These are phyloP conservation scores for Todiramphus saurophagus DNA, from an alignment of 2,113 vertebrate genomes.

Conservation along the genomic window DNA sequence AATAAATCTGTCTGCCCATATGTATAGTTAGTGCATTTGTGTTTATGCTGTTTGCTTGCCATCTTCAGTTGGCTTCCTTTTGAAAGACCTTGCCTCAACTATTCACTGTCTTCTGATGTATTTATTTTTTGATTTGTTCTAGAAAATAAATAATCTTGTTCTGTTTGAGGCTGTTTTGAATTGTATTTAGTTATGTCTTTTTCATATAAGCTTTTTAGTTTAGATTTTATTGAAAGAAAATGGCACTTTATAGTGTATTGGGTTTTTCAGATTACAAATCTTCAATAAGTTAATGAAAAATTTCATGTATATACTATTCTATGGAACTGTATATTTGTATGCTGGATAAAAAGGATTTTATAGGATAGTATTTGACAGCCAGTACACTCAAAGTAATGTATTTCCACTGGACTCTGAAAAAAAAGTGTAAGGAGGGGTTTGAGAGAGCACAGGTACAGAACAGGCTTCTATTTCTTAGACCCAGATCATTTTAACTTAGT, in stretches of 20 bases:
- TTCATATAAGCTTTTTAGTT: not conserved
- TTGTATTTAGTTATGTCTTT: not conserved
- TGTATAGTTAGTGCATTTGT: accelerated
- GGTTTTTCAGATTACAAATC: not conserved
- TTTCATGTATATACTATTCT: not conserved
- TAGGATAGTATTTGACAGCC: not conserved
- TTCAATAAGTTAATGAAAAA: not conserved
- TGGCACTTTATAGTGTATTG: not conserved
- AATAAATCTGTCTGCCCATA: not conserved
- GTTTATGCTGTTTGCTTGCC: not conserved
- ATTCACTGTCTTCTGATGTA: not conserved
- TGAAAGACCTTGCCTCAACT: not conserved
- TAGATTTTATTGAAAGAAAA: not conserved
- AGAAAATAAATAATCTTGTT: not conserved
- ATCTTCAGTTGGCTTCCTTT: not conserved
- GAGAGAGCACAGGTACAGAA: not conserved
- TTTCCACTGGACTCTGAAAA: not conserved
- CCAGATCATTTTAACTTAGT: not conserved
- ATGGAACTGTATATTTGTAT: not conserved
- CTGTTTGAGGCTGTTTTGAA: not conserved
- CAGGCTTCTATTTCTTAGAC: not conserved
- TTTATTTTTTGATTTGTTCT: not conserved
- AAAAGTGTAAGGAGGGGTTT: not conserved
- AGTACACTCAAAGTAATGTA: accelerated
- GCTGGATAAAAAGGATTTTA: not conserved